Base-by-base conservation (phyloP, 2,888 invertebrate species). In the Ennomos erosarius region DNA sequence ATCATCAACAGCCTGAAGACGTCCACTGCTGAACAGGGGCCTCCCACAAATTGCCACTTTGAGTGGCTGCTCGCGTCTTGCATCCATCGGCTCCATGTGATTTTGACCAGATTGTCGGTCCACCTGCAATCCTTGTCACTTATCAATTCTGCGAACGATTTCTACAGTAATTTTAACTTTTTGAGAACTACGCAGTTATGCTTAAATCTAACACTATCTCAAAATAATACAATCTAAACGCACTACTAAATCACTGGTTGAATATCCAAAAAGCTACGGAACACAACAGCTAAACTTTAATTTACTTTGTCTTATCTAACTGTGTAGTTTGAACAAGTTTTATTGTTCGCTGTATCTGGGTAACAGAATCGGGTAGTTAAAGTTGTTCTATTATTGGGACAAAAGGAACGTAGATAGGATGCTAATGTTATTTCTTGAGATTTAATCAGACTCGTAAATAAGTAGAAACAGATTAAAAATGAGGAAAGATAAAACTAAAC, bases 241-340 rank as follows among this genome's bases (percentile, higher is more conserved):
- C 45, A 51, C 50, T 35, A 26, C 26, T 49, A 33, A 34, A 35
- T 50, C 10, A 49, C 26, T 35, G 42, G 34, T 11, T 40, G 9
- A 44, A 54, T 11, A 39, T 35, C 36, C 43, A 59, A 51, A 47
- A 48, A 39, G 59, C 42, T 59, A 53, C 43, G 42, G 46, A 55
- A 60, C 63, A 56, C 58, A 62, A 61, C 51, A 46, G 55, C 39
- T 50, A 53, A 56, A 70, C 74, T 78, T 78, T 76, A 81, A 82
- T 81, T 80, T 75, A 78, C 78, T 78, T 83, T 73, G 65, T 72
- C 68, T 71, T 53, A 53, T 58, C 64, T 78, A 78, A 77, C 75
- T 71, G 56, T 71, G 69, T 63, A 73, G 70, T 75, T 75, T 62
- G 68, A 67, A 72, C 75, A 69, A 74, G 68, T 69, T 72, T 65